A percentile compares a stretch with the other conserved stretches of the same genome.
Conservation (phyloP, 2,888 invertebrate genomes). For the Euphydryas editha region DNA sequence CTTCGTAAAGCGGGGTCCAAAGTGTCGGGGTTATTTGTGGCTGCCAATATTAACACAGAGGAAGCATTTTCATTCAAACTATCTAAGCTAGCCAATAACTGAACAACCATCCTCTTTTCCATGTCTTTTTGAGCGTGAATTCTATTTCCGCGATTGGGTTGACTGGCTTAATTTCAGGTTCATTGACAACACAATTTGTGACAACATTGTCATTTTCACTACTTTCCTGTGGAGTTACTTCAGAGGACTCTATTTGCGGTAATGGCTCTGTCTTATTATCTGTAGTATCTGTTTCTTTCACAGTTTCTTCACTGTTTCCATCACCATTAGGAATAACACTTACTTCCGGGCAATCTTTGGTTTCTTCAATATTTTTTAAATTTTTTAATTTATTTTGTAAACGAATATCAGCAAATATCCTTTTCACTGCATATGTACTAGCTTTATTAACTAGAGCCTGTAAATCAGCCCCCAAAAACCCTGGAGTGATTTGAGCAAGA, state of each 20-base stretch:
- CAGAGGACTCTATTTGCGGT: constrained; percentile 47
- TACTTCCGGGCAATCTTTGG: constrained; percentile 51
- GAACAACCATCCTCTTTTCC: constrained; percentile 97
- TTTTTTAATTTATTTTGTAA: constrained; percentile 38
- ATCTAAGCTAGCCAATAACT: constrained; percentile 95
- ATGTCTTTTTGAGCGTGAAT: constrained; percentile 96
- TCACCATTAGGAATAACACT: constrained; percentile 71
- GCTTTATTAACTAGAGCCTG: constrained; percentile 94
- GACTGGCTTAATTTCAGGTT: constrained; percentile 39
- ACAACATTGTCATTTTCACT: constrained; percentile 41
- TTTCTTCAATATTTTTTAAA: constrained; percentile 41
- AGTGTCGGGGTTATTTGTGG: constrained; percentile 96
- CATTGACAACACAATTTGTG: constrained; percentile 31
- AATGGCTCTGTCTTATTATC: constrained; percentile 45
- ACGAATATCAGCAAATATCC: constrained; percentile 71
- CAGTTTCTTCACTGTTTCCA: constrained; percentile 55
- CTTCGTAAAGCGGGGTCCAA: constrained; percentile 96
- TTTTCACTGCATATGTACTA: constrained; percentile 92
- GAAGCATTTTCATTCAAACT: constrained; percentile 84
- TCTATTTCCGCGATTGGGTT: constrained; percentile 86
- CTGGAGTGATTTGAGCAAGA: constrained; percentile 94
- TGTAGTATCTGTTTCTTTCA: constrained; percentile 43
- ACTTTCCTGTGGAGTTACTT: constrained; percentile 49
- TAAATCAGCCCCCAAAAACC: constrained; percentile 98
- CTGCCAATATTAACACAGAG: constrained; percentile 94